Base-by-base conservation (phyloP, 2,113 vertebrate genomes). In the Symphodus melops region DNA sequence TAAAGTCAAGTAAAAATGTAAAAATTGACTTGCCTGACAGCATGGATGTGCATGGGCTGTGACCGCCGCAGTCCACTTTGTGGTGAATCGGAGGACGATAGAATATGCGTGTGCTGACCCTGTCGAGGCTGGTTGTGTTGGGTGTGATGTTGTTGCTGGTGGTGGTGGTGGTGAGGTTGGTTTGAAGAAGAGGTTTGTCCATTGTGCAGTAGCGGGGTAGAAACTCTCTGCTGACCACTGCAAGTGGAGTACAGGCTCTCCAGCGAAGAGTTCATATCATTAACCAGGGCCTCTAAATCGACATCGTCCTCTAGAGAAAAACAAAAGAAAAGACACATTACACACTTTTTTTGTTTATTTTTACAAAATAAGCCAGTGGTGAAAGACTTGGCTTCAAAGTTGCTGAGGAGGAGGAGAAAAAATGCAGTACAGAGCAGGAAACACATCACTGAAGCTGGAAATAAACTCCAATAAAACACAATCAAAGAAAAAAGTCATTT, bases 11-110 rank as follows among this genome's bases (percentile, higher is more conserved):
- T 33, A 4, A 33, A 33, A 33, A 33, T 33, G 28, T 33, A 33
- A 33, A 33, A 33, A 25, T 25, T 25, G 23, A 72, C 85, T 20
- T 87, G 98, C 97, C 98, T 97, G 93, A 97, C 96, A 7, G 98
- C 96, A 17, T 96, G 95, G 89, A 99, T 99, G 92, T 96, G 97
- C 92, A 99, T 90, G 0, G 98, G 98, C 85, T 99, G 97, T 10
- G 98, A 99, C 37, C 97, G 94, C 5, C 94, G 92, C 70, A 97
- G 92, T 86, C 89, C 92, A 64, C 94, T 94, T 76, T 92, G 80
- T 0, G 93, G 93, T 0, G 94, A 94, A 1, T 28, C 70, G 20
- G 91, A 87, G 3, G 82, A 85, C 0, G 51, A 41, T 13, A 69
- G 58, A 17, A n/a, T 33, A 0, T 88, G 80, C 0, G 68, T 70